Percentiles rank a stretch among this genome's conserved stretches.
Conservation (phyloP, 2,888 invertebrate genomes). For the Pterobdella sp. region DNA sequence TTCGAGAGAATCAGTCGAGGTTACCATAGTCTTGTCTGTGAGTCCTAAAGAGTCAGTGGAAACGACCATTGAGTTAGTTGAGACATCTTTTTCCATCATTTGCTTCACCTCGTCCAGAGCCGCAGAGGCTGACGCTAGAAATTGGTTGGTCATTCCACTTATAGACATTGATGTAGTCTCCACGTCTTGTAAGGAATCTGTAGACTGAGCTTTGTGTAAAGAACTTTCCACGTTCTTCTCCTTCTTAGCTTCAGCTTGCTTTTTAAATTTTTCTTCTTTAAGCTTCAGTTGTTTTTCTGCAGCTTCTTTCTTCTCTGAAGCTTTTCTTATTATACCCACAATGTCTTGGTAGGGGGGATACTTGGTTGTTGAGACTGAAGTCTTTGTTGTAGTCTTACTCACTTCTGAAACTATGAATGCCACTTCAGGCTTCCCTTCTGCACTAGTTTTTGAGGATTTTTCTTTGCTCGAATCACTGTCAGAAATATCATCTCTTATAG, state of each 20-base stretch:
- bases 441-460: conserved; percentile 17
- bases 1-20: conserved; percentile 45
- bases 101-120: conserved; percentile 28
- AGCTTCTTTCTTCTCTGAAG: conserved; percentile 35
- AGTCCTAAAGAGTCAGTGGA: conserved; percentile 40
- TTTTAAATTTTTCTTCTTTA: background rate
- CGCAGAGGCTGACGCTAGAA: background rate
- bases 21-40: conserved; percentile 40
- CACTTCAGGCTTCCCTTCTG: background rate
- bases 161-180: conserved; percentile 38
- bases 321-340: conserved; percentile 37
- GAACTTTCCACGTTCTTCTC: background rate
- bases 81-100: conserved; percentile 35
- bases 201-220: conserved; percentile 5
- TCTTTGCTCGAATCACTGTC: conserved; percentile 32
- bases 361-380: conserved; percentile 31
- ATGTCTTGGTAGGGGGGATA: conserved; percentile 37
- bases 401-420: background rate
- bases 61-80: conserved; percentile 35
- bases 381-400: conserved; percentile 8
- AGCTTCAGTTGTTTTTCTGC: conserved; percentile 25
- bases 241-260: background rate
- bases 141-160: conserved; percentile 30
- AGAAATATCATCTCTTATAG: conserved; percentile 35
- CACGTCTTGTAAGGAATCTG: conserved; percentile 36